Evolutionary conservation across 2,888 invertebrate species (phyloP), one percentile per base, ranked within the genome.

Genomic region (Sialis fuliginosa): DNA sequence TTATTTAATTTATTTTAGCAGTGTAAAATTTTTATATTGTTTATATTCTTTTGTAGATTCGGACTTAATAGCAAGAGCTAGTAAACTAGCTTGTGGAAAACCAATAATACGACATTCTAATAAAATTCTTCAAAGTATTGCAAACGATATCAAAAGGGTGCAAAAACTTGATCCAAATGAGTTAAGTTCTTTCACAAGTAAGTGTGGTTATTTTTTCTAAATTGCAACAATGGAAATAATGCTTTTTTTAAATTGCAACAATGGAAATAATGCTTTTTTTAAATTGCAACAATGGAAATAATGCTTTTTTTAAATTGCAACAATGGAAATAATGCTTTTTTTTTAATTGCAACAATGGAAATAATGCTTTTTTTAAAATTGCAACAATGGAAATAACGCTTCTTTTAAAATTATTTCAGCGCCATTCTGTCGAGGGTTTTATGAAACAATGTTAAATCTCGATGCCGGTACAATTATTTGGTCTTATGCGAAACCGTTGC

Each of bases 401-500:
- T n/a, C 9, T 50, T 49, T 22, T 22, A 22, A 31, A n/a, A 45
- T 42, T 42, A 42, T 60, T 56, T 0, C 59, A 74, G 74, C 70
- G 5, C 70, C 75, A 1, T 74, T 75, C 58, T 81, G 80, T 54
- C 73, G 74, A 32, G 68, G 72, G 1, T 60, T 79, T 30, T 80
- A 81, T 58, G 64, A 67, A 50, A 74, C 75, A 54, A 64, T 81
- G 1, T 61, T 75, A 1, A 64, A 62, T 9, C 69, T 75, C 55
- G 69, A 69, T 22, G 77, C 74, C 35, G 81, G 81, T 5, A 80
- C 80, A 58, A 74, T 81, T n/a, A 66, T 79, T 22, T 81, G 81
- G 81, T 75, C 72, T 42, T 74, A 75, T 53, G 66, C 79, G 6
- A 81, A 81, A 54, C 80, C 81, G 0, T 67, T 81, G 10, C 63